These are phyloP conservation scores for Colaptes auratus DNA, from an alignment of 2,113 vertebrate genomes.

Conservation along the genomic window DNA sequence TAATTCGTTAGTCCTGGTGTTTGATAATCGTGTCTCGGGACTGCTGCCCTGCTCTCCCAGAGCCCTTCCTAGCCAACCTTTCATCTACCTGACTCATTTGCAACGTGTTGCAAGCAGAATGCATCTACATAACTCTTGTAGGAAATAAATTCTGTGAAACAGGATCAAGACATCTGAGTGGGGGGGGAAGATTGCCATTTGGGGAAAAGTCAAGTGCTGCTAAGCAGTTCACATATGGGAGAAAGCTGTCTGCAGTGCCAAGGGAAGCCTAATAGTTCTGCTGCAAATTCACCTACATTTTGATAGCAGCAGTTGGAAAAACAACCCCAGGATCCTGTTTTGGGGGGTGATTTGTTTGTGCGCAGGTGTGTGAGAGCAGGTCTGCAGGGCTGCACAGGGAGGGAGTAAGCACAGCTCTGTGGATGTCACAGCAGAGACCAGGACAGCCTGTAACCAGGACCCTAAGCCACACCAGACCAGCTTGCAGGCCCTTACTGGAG, in stretches of 20 bases:
- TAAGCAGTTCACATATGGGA: background rate
- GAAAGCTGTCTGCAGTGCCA: background rate
- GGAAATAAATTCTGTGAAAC: background rate
- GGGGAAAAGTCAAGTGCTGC: background rate
- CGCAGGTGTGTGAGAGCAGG: background rate
- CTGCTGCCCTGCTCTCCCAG: background rate
- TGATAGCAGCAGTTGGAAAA: background rate
- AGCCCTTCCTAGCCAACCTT: background rate
- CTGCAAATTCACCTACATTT: background rate
- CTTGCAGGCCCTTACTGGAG: background rate
- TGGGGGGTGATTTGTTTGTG: background rate
- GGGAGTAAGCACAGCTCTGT: background rate
- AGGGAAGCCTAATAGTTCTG: background rate
- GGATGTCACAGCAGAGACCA: background rate
- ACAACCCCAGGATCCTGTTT: background rate
- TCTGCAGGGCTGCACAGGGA: background rate
- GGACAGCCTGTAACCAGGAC: background rate
- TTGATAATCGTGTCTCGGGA: background rate
- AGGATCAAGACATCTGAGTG: background rate
- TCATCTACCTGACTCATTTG: background rate
- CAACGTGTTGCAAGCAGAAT: background rate
- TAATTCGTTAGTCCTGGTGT: background rate
- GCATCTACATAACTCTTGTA: background rate
- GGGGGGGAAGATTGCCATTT: background rate
- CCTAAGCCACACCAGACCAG: accelerated